These are phyloP conservation scores for Plemyria rubiginata DNA, from an alignment of 2,888 invertebrate genomes.

Conservation along the genomic window DNA sequence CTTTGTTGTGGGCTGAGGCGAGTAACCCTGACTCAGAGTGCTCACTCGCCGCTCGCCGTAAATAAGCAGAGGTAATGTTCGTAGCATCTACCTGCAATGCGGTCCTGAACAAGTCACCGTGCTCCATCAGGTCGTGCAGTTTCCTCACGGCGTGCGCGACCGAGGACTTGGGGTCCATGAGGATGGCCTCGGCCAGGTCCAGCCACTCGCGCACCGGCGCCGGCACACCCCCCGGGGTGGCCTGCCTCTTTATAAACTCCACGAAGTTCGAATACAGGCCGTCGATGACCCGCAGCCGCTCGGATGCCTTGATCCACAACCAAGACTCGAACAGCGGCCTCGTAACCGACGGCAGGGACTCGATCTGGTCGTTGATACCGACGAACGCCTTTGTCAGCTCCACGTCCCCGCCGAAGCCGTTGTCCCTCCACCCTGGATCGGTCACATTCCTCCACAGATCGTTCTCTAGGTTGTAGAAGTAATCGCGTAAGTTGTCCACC, in stretches of 20 bases:
- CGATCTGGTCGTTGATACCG: constrained; percentile 81
- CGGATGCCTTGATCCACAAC: constrained; percentile 87
- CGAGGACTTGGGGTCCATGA: constrained; percentile 86
- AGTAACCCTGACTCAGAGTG: constrained; percentile 32
- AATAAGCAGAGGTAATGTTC: constrained; percentile 26
- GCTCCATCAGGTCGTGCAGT: constrained; percentile 85
- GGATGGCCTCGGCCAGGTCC: constrained; percentile 87
- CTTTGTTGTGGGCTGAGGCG: constrained; percentile 36
- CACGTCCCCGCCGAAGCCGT: constrained; percentile 78
- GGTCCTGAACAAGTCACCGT: constrained; percentile 86
- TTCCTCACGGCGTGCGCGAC: constrained; percentile 84
- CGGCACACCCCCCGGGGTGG: constrained; percentile 66
- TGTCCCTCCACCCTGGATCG: constrained; percentile 66
- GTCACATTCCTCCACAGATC: constrained; percentile 78
- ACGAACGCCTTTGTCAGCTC: constrained; percentile 85
- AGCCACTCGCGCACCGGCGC: constrained; percentile 77
- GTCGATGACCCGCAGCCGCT: constrained; percentile 86
- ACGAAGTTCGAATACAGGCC: constrained; percentile 88
- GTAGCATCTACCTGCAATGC: constrained; percentile 84
- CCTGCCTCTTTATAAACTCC: constrained; percentile 82
- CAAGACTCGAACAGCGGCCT: constrained; percentile 74
- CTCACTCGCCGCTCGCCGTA: constrained; percentile 23
- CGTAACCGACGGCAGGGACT: constrained; percentile 59
- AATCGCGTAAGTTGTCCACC: constrained; percentile 86
- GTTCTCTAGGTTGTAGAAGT: constrained; percentile 85